A percentile compares a stretch with the other conserved stretches of the same genome.
Conservation (phyloP, 2,797 vertebrate genomes). For the Dromococcyx pavoninus region DNA sequence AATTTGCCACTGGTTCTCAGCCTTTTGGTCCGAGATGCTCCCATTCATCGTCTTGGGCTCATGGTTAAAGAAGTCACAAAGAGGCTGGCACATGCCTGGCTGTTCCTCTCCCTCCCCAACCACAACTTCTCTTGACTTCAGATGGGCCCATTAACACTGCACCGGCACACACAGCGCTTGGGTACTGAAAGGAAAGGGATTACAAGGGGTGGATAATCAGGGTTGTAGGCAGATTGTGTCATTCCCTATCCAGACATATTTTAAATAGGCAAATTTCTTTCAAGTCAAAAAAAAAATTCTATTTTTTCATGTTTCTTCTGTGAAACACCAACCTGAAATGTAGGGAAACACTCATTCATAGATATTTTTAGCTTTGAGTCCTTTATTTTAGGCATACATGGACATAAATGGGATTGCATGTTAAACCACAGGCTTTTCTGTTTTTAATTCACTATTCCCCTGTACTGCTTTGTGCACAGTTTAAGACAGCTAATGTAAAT, state of each 20-base stretch:
- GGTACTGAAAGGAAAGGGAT: rapidly evolving
- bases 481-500: not conserved
- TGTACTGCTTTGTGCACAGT: not conserved
- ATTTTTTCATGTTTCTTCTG: not conserved
- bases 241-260: rapidly evolving
- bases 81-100: not conserved
- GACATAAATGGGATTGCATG: not conserved
- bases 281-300: not conserved
- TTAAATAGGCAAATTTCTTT: not conserved
- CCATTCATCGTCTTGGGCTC: not conserved
- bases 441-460: not conserved
- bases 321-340: not conserved
- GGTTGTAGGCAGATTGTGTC: rapidly evolving
- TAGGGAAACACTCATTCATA: not conserved
- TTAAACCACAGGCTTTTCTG: not conserved
- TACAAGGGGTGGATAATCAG: rapidly evolving
- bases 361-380: not conserved
- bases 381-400: not conserved
- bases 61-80: not conserved
- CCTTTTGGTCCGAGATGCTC: not conserved
- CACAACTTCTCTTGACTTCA: not conserved
- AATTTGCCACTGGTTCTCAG: not conserved
- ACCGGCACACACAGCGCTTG: rapidly evolving
- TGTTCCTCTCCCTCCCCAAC: not conserved
- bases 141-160: rapidly evolving